Evolutionary conservation across 2,797 vertebrate species (phyloP).

Genomic region (Hipposideros larvatus): DNA sequence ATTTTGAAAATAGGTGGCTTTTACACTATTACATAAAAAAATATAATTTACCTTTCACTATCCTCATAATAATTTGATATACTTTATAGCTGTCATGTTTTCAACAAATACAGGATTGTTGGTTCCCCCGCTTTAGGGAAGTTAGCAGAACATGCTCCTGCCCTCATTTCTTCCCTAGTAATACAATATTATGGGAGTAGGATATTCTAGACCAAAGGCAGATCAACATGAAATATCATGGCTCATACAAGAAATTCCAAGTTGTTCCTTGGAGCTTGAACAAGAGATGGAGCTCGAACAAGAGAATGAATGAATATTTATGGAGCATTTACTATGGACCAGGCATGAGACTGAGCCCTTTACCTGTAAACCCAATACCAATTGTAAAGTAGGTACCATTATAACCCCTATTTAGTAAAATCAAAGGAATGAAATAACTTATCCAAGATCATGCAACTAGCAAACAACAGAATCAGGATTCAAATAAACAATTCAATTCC

Average conservation of each 20-base stretch:
- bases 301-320: neutral
- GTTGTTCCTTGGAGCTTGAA: neutral
- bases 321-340: neutral
- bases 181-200: neutral
- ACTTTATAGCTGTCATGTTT: neutral
- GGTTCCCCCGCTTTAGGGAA: neutral
- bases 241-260: neutral
- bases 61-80: neutral
- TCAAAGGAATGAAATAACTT: neutral
- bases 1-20: constrained; percentile 19
- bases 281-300: too few species aligned
- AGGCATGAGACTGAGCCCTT: neutral
- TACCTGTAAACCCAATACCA: neutral
- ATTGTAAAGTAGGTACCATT: neutral
- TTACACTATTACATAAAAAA: neutral
- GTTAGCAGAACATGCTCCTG: neutral
- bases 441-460: neutral
- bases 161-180: neutral
- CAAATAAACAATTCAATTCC: neutral
- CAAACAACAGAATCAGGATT: neutral
- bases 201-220: constrained; percentile 16
- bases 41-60: neutral
- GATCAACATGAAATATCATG: neutral
- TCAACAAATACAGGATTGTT: neutral
- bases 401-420: neutral